Base-by-base conservation (phyloP, 2,888 invertebrate genomes). In the Alsophila aescularia region DNA sequence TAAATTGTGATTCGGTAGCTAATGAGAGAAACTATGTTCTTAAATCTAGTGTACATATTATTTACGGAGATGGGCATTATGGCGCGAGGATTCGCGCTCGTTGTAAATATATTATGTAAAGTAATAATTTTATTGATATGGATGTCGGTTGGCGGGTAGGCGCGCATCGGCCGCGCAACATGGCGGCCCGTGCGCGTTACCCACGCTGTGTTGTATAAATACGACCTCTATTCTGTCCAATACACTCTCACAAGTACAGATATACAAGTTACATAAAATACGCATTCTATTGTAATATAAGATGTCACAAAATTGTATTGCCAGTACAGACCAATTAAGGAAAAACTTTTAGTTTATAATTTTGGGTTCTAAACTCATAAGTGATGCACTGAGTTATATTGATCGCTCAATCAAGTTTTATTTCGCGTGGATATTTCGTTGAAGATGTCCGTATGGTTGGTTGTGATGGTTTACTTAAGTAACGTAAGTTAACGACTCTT, bases 1-100 rank as follows among this genome's bases (percentile, higher is more conserved):
- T 88, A 86, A 90, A 90, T 89, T 91, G 91, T 91, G 91, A 91
- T 91, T 90, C 87, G 90, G 90, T 91, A 91, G 90, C 89, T 91
- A 90, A 89, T 85, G 90, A 90, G 90, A 90, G 90, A 91, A 90
- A 86, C 80, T 88, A 90, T 88, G 88, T 84, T 90, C 88, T 89
- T 89, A 86, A 87, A 87, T 85, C 77, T 87, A 89, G 83, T 90
- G 90, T 90, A 90, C 76, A 90, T 90, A 90, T 85, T 85, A 88
- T 84, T 56, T 56, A 56, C 55, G 88, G 87, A 90, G 86, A 84
- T 86, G 91, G 91, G 91, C 90, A 90, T 90, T 91, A 90, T 78
- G 87, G 82, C 83, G 88, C 83, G 84, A 72, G 70, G 74, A 74
- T 63, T 71, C 82, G 85, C 84, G 83, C 73, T 81, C 81, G 75